Evolutionary conservation across 2,797 vertebrate genomes (phyloP).

Genomic region (Pogonophryne albipinna): DNA sequence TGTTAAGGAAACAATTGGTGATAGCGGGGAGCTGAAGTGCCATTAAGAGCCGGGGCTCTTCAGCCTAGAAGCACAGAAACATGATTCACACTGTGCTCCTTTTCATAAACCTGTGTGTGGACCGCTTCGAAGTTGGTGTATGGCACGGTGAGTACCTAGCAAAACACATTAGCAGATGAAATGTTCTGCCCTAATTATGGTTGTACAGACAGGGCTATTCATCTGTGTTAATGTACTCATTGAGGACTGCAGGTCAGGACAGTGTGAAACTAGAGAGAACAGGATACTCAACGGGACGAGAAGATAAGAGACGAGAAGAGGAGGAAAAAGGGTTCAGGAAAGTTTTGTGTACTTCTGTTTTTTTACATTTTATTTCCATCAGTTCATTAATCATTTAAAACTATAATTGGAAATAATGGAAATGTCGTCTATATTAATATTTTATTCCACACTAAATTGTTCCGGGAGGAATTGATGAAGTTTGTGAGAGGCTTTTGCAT

Average conservation of each 20-base stretch:
- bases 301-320: slow-evolving; percentile 2
- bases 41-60: slow-evolving; percentile 62
- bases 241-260: slow-evolving; percentile 59
- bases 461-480: background rate
- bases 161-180: slow-evolving; percentile 76
- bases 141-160: slow-evolving; percentile 53
- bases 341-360: slow-evolving; percentile 7
- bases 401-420: background rate
- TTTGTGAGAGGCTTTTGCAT: background rate
- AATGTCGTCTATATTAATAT: background rate
- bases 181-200: slow-evolving; percentile 71
- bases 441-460: background rate
- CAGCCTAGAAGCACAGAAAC: slow-evolving; percentile 50
- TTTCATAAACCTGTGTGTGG: slow-evolving; percentile 55
- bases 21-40: slow-evolving; percentile 50
- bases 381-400: slow-evolving; percentile 4
- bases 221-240: slow-evolving; percentile 71
- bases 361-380: background rate
- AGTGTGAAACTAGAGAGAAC: slow-evolving; percentile 58
- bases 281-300: slow-evolving; percentile 45
- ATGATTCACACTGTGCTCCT: slow-evolving; percentile 58
- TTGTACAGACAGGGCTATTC: slow-evolving; percentile 61
- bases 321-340: slow-evolving; percentile 12
- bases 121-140: slow-evolving; percentile 50
- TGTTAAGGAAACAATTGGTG: slow-evolving; percentile 51